Percentiles rank a stretch among this genome's conserved stretches.
phyloP scores from a whole-genome alignment of 2,888 invertebrate species.

The Plebejus argus region DNA sequence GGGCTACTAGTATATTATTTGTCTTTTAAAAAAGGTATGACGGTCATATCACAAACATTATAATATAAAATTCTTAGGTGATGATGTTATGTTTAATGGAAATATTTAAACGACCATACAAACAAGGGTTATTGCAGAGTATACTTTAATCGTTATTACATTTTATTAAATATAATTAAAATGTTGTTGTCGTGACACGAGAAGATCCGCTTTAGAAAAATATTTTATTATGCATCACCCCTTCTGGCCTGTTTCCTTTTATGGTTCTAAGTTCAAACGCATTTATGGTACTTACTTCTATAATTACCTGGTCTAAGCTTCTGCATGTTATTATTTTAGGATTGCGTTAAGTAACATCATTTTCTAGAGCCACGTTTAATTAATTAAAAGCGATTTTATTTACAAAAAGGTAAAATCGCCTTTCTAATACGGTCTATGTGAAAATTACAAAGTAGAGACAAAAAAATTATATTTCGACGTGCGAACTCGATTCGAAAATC shows the following conservation, averaged over 20 bases:
- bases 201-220: constrained; percentile 1
- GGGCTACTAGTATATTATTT: no score
- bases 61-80: neutral
- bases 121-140: constrained; percentile 14
- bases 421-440: no score
- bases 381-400: neutral
- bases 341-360: neutral
- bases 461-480: no score
- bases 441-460: no score
- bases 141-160: constrained; percentile 10
- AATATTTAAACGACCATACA: constrained; percentile 2
- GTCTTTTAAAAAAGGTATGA: neutral
- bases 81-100: constrained; percentile 16
- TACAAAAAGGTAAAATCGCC: neutral
- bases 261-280: neutral
- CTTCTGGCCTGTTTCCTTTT: neutral
- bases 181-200: constrained; percentile 2
- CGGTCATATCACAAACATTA: neutral
- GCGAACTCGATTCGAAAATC: no score
- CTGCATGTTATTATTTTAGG: neutral
- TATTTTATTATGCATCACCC: constrained; percentile 14
- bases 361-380: neutral
- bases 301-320: neutral
- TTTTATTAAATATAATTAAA: constrained; percentile 30
- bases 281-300: neutral